phyloP scores from a whole-genome alignment of 2,113 vertebrate genomes.

The Boleophthalmus pectinirostris region DNA sequence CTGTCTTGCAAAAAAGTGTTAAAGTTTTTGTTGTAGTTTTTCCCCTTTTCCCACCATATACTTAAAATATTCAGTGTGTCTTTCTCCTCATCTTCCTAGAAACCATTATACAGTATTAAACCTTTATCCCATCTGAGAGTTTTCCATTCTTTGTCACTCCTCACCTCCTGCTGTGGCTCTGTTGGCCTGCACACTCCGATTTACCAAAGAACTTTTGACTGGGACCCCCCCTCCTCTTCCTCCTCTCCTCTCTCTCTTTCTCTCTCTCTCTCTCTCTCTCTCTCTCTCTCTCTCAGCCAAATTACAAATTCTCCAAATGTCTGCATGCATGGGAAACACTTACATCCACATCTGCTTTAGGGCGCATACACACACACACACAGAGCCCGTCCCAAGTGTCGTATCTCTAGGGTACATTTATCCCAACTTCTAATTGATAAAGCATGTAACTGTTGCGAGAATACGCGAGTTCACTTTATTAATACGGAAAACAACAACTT shows the following conservation, averaged over 20 bases:
- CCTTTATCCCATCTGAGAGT: slow-evolving; percentile 3
- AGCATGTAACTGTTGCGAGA: slow-evolving; percentile 38
- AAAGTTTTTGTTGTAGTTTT: neutral
- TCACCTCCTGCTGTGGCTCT: slow-evolving; percentile 9
- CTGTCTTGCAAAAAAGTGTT: neutral
- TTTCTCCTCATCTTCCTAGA: neutral
- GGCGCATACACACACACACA: neutral
- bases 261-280: neutral
- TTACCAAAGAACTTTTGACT: slow-evolving; percentile 20
- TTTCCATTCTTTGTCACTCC: slow-evolving; percentile 6
- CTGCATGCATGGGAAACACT: slow-evolving; percentile 2
- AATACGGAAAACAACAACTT: neutral
- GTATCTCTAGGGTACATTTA: slow-evolving; percentile 41
- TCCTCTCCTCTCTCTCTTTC: neutral
- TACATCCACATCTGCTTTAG: slow-evolving; percentile 47
- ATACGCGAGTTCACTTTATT: slow-evolving; percentile 22
- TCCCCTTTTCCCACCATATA: neutral
- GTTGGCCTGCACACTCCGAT: slow-evolving; percentile 8
- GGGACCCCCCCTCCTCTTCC: neutral
- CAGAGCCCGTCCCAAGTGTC: slow-evolving; percentile 13
- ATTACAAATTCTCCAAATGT: neutral
- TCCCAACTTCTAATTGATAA: slow-evolving; percentile 26
- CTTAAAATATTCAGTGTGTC: neutral
- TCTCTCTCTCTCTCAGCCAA: neutral
- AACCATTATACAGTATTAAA: neutral